Percentiles rank a stretch among this genome's conserved stretches.
Evolutionary conservation across 2,888 invertebrate species (phyloP).

Genomic region (Xiphydria camelus): DNA sequence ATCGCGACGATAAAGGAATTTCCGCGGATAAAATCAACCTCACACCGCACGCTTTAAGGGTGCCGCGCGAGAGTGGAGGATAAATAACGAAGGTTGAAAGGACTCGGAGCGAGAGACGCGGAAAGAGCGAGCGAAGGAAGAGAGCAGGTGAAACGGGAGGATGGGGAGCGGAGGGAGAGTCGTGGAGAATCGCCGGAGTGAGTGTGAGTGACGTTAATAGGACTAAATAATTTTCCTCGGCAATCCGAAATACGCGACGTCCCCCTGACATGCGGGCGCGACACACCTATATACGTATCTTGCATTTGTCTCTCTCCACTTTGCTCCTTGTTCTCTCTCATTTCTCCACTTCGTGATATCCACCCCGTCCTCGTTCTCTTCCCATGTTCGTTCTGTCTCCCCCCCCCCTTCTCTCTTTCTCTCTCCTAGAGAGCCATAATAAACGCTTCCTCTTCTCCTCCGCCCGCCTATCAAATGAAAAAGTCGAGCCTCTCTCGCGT

Average conservation of each 20-base stretch:
- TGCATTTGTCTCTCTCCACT: no score
- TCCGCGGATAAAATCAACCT: slow-evolving; percentile 39
- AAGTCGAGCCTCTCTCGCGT: no score
- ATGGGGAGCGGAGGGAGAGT: slow-evolving; percentile 23
- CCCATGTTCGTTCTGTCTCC: background rate
- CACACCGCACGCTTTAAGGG: slow-evolving; percentile 14
- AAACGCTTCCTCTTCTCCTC: no score
- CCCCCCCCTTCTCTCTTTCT: slow-evolving; percentile 8
- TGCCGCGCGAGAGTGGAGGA: slow-evolving; percentile 22
- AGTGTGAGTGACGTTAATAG: slow-evolving; percentile 53
- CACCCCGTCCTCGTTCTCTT: slow-evolving; percentile 1
- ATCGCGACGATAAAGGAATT: slow-evolving; percentile 32
- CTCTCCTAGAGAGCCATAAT: no score
- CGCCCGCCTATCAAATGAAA: no score
- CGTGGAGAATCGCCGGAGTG: slow-evolving; percentile 27
- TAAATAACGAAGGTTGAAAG: slow-evolving; percentile 40
- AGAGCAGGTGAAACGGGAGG: slow-evolving; percentile 11
- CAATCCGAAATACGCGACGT: background rate
- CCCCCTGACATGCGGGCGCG: no score
- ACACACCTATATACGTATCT: no score
- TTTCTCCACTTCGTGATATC: no score
- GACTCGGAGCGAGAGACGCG: slow-evolving; percentile 14
- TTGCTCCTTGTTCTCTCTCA: no score
- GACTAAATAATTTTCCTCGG: slow-evolving; percentile 46
- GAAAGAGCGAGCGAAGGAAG: background rate